Evolutionary conservation across 2,797 vertebrate species (phyloP), one percentile per base, ranked within the genome.

Genomic region (Helarctos malayanus): DNA sequence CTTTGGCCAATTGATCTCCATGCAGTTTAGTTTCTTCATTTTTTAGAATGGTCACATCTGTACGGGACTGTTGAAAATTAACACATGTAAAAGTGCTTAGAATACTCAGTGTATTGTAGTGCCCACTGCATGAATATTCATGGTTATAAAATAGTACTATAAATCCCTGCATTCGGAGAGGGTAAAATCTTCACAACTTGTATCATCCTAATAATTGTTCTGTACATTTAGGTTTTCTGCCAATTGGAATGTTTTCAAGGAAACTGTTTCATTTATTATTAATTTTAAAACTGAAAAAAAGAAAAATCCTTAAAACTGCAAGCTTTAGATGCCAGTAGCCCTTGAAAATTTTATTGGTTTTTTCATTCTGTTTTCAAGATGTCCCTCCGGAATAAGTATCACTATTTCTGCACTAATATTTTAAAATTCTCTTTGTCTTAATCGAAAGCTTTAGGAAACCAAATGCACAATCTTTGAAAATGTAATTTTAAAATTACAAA

Each of bases 211-310:
- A 63, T 68, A 85, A 89, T 38, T 86, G 18, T 38, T 95, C 49
- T 82, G 5, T 47, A 91, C 32, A 80, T 59, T 81, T 93, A 83
- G 38, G 13, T 47, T 85, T 95, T 84, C 25, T 87, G 35, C 23
- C 78, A 90, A 23, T 15, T 90, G 71, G 6, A 93, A 87, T 92
- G 23, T 80, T 97, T 45, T 49, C 12, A 83, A 95, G 8, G 47
- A 61, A 89, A 96, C 52, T 15, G 80, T 92, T 82, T 87, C 32
- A 57, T 94, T 82, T 84, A 76, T 96, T 47, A 81, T 79, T 94
- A 95, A 96, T 18, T 86, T 86, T 57, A 83, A 97, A 96, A 79
- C 12, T 35, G 41, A 71, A 83, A 52, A 2, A 83, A 45, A 1
- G 1, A 81, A 63, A 86, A 63, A 19, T 0, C 11, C 12, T 90